Percentiles rank a stretch among this genome's conserved stretches.
These are phyloP conservation scores for Gonioctena quinquepunctata DNA, from an alignment of 1,140 invertebrate genomes.

Conservation along the genomic window DNA sequence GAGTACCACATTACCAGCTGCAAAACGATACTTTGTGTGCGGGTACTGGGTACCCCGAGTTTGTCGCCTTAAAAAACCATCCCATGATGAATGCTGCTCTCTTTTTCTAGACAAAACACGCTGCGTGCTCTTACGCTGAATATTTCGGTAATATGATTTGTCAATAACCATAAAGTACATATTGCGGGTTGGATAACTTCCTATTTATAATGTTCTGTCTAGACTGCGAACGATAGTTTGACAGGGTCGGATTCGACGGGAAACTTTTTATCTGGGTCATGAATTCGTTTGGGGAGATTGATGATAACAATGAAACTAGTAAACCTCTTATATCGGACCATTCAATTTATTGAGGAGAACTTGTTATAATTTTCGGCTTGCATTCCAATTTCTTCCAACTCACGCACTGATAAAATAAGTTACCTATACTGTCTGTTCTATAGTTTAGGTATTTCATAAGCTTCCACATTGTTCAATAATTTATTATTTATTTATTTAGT, in stretches of 20 bases:
- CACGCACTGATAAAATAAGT: too few species aligned
- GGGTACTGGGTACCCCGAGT: background rate
- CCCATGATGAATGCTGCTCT: background rate
- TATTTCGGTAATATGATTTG: slow-evolving; percentile 29
- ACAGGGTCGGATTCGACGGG: background rate
- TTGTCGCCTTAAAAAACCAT: background rate
- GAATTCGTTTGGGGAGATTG: too few species aligned
- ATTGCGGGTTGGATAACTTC: slow-evolving; percentile 34
- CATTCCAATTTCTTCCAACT: too few species aligned
- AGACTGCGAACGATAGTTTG: slow-evolving; percentile 30
- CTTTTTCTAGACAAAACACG: slow-evolving; percentile 10
- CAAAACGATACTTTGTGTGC: background rate
- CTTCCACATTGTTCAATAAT: too few species aligned
- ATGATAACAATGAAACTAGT: too few species aligned
- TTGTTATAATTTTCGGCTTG: too few species aligned
- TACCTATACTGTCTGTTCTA: too few species aligned
- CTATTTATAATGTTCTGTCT: slow-evolving; percentile 39
- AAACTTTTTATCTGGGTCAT: background rate
- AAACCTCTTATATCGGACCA: too few species aligned
- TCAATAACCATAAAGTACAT: slow-evolving; percentile 40
- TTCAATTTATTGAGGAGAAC: too few species aligned
- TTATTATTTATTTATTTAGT: too few species aligned
- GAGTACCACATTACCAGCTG: background rate
- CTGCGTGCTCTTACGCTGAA: background rate
- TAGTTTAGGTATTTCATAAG: too few species aligned